Evolutionary conservation across 2,888 invertebrate genomes (phyloP).

Genomic region (Limenitis camilla): DNA sequence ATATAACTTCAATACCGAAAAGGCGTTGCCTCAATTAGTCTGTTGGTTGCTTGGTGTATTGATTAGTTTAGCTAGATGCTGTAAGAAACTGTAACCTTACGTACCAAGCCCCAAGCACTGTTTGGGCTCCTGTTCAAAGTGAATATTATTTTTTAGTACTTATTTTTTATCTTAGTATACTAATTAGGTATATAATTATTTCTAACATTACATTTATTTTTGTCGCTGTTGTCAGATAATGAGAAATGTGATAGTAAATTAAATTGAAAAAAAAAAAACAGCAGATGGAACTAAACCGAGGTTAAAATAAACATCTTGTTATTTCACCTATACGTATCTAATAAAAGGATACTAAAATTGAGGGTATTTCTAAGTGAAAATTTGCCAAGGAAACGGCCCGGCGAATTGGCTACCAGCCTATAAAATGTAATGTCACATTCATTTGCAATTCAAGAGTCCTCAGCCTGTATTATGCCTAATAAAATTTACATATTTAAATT

Average conservation of each 20-base stretch:
- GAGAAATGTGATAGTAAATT: background rate
- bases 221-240: too few species aligned
- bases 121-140: too few species aligned
- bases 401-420: slow-evolving; percentile 72
- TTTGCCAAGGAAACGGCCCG: slow-evolving; percentile 64
- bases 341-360: slow-evolving; percentile 51
- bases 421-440: slow-evolving; percentile 73
- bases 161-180: too few species aligned
- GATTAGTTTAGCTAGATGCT: too few species aligned
- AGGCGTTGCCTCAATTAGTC: too few species aligned
- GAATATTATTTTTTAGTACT: too few species aligned
- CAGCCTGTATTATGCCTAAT: slow-evolving; percentile 72
- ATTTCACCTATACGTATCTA: slow-evolving; percentile 21
- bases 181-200: too few species aligned
- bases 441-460: slow-evolving; percentile 73
- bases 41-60: too few species aligned
- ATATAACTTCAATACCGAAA: too few species aligned
- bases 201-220: too few species aligned
- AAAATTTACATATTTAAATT: slow-evolving; percentile 76
- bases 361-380: slow-evolving; percentile 62
- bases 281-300: slow-evolving; percentile 13
- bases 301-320: slow-evolving; percentile 32
- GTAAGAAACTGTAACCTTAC: too few species aligned
- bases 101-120: too few species aligned
- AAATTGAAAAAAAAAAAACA: background rate